phyloP scores from a whole-genome alignment of 1,140 invertebrate species.

The Scaptomyza graminum region DNA sequence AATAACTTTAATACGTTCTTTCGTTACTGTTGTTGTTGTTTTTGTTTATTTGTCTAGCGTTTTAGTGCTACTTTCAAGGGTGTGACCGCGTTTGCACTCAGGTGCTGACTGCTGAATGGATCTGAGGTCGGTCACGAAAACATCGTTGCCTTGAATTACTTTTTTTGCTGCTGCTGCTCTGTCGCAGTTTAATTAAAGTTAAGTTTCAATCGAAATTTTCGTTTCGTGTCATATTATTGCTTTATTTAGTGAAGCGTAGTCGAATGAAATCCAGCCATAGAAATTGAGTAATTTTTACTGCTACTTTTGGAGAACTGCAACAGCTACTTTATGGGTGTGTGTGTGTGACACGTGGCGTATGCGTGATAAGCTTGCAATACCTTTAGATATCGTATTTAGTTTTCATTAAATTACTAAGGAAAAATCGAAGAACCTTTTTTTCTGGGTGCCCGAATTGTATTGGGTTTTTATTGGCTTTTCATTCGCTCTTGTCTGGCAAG shows the following conservation, averaged over 20 bases:
- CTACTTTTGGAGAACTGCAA: conserved; percentile 12
- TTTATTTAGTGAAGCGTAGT: conserved; percentile 54
- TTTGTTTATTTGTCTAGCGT: conserved; percentile 42
- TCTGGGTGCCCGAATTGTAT: conserved; percentile 1
- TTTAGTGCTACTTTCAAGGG: conserved; percentile 40
- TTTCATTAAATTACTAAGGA: conserved; percentile 42
- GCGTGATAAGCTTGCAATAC: conserved; percentile 29
- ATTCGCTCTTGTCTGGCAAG: conserved; percentile 57
- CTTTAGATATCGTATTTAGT: conserved; percentile 39
- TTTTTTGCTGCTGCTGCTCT: conserved; percentile 21
- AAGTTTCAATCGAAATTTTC: conserved; percentile 64
- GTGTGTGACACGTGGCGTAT: conserved; percentile 54
- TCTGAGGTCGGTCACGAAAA: conserved; percentile 54
- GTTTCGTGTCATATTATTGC: conserved; percentile 64
- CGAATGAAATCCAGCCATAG: conserved; percentile 6
- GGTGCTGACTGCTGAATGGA: conserved; percentile 5
- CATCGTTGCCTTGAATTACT: conserved; percentile 14
- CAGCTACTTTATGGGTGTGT: conserved; percentile 1
- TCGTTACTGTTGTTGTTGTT: conserved; percentile 28
- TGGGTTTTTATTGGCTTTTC: conserved; percentile 7
- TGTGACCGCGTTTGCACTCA: conserved; percentile 70
- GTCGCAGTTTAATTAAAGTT: conserved; percentile 77
- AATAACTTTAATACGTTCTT: conserved; percentile 47
- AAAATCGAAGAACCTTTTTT: conserved; percentile 33
- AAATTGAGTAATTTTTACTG: conserved; percentile 65